phyloP scores from a whole-genome alignment of 2,888 invertebrate species.

The Cosmia pyralina region DNA sequence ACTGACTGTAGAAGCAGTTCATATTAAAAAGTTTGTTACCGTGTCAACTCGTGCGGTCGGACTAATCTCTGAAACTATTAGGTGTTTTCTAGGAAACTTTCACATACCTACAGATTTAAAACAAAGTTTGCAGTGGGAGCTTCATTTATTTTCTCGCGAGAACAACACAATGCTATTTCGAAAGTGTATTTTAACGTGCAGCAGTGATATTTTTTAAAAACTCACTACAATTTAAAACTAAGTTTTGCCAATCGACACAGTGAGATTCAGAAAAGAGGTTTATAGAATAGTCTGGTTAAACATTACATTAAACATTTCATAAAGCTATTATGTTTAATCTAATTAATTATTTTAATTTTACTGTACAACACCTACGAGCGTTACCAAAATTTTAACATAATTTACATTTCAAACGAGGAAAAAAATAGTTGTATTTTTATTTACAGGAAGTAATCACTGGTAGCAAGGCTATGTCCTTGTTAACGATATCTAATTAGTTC shows the following conservation, averaged over 20 bases:
- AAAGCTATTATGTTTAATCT: neutral
- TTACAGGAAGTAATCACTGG: slow-evolving; percentile 22
- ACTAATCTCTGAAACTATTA: slow-evolving; percentile 16
- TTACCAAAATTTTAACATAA: neutral
- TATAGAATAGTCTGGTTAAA: neutral
- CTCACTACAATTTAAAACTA: too few relatives aligned
- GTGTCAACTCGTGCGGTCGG: slow-evolving; percentile 3
- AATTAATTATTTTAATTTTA: neutral
- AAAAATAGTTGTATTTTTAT: neutral
- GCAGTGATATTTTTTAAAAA: neutral
- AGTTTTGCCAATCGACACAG: neutral
- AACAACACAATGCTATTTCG: neutral
- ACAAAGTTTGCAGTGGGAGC: slow-evolving; percentile 11
- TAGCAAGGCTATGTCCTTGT: slow-evolving; percentile 34
- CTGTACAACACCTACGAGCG: slow-evolving; percentile 1
- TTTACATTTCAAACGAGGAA: slow-evolving; percentile 3
- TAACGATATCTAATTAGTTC: slow-evolving; percentile 19
- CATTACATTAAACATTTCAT: neutral
- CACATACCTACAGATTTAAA: slow-evolving; percentile 3
- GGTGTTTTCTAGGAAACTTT: slow-evolving; percentile 4
- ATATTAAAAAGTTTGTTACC: slow-evolving; percentile 9
- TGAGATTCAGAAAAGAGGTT: neutral
- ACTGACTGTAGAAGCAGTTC: slow-evolving; percentile 2
- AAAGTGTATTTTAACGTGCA: slow-evolving; percentile 6
- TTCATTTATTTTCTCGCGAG: neutral